A percentile compares a stretch with the other conserved stretches of the same genome.
These are phyloP conservation scores for Rotaria magnacalcarata DNA, from an alignment of 2,888 invertebrate species.

Conservation along the genomic window DNA sequence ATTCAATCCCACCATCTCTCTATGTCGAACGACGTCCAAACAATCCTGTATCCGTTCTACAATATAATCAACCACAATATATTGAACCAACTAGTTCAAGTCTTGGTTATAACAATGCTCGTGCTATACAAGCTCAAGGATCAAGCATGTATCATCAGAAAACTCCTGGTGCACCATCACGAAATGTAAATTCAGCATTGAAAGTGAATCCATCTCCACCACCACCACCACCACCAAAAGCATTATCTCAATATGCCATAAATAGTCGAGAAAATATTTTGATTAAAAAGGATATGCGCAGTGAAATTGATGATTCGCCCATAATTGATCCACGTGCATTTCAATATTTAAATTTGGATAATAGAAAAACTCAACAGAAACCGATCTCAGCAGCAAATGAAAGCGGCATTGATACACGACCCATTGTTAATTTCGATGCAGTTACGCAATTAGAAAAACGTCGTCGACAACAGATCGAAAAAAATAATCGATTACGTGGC, in stretches of 20 bases:
- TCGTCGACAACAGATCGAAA: conserved; percentile 32
- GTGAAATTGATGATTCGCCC: conserved; percentile 34
- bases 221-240: neutral
- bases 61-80: conserved; percentile 17
- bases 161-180: neutral
- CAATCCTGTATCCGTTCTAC: neutral
- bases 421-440: conserved; percentile 44
- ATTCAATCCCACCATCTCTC: neutral
- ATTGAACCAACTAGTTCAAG: neutral
- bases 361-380: neutral
- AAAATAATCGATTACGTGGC: conserved; percentile 5
- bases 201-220: neutral
- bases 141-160: neutral
- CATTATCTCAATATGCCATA: neutral
- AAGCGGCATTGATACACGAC: conserved; percentile 38
- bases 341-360: neutral
- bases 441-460: conserved; percentile 40
- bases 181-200: neutral
- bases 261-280: neutral
- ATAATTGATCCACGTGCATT: conserved; percentile 30
- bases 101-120: neutral
- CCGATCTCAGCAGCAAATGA: neutral
- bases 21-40: neutral
- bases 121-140: neutral
- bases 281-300: neutral